Evolutionary conservation across 2,888 invertebrate species (phyloP), one percentile per base, ranked within the genome.

Genomic region (Dicycla oo): DNA sequence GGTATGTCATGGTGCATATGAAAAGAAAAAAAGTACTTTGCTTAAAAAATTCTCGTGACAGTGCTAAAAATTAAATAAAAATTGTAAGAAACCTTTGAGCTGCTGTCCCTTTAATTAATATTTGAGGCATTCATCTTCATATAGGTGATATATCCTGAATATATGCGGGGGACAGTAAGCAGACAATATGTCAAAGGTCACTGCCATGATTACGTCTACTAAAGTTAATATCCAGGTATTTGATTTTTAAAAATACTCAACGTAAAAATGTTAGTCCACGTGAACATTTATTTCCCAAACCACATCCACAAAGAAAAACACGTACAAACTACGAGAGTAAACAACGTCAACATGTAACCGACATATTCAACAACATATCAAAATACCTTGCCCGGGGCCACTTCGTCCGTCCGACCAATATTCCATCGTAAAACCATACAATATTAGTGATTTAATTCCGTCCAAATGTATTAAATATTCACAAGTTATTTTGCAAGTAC

Each of bases 361-460:
- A 73, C 72, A 77, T 66, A 65, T 78, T 73, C 65, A 72, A 75
- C 66, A 75, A 77, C 78, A 45, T 73, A 73, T 72, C 79, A 70
- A 65, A 84, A 79, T 72, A 40, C 67, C 73, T 61, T 18, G 75
- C 83, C 76, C 38, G 51, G 5, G 78, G 80, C 77, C 43, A n/a
- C 15, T 47, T 45, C 20, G 45, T 57, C 30, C 34, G 34, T 23
- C 23, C 53, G 40, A 47, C 60, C 65, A 71, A 65, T 69, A 56
- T 78, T 60, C 30, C 68, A 82, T 79, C n/a, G n/a, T 75, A 71
- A 80, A 76, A 58, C 26, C 51, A 56, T 64, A 58, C 51, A 60
- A 76, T 69, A 68, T 73, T 75, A 70, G 75, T 63, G 61, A 75
- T 71, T 77, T 85, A 73, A 82, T 73, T 71, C 58, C 49, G 18